A percentile compares a stretch with the other conserved stretches of the same genome.
phyloP scores from a whole-genome alignment of 1,140 invertebrate species.

The Sycobia sp. region DNA sequence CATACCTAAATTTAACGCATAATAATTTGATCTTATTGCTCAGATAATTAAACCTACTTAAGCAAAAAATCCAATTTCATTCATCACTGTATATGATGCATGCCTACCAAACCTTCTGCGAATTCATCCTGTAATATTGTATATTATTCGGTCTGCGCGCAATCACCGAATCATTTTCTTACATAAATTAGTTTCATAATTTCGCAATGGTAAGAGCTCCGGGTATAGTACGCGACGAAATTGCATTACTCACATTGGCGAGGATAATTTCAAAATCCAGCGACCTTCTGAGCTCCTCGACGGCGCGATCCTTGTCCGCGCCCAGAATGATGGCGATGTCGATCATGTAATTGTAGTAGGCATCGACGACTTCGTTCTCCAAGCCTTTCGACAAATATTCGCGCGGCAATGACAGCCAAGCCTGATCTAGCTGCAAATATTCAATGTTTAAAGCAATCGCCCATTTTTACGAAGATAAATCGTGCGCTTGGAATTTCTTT shows the following conservation, averaged over 20 bases:
- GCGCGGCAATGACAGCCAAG: slow-evolving; percentile 73
- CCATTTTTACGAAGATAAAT: not conserved
- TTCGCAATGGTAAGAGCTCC: not conserved
- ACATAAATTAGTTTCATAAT: not conserved
- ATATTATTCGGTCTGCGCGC: not conserved
- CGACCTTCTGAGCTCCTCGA: slow-evolving; percentile 63
- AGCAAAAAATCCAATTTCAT: too few species aligned
- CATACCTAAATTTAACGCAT: too few species aligned
- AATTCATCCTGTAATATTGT: too few species aligned
- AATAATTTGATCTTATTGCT: too few species aligned
- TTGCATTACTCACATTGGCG: slow-evolving; percentile 60
- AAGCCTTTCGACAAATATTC: slow-evolving; percentile 65
- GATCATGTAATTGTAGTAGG: slow-evolving; percentile 53
- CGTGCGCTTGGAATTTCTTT: too few species aligned
- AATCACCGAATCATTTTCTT: not conserved
- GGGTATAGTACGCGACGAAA: not conserved
- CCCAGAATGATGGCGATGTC: slow-evolving; percentile 67
- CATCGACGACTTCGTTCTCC: slow-evolving; percentile 47
- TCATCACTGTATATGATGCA: too few species aligned
- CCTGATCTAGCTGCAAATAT: slow-evolving; percentile 85
- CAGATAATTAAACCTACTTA: too few species aligned
- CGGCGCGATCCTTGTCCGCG: slow-evolving; percentile 56
- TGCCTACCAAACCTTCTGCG: too few species aligned
- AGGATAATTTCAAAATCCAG: slow-evolving; percentile 69
- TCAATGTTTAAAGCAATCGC: not conserved